Conservation (phyloP, 2,113 vertebrate genomes). For the Boulengeromyrus knoepffleri region DNA sequence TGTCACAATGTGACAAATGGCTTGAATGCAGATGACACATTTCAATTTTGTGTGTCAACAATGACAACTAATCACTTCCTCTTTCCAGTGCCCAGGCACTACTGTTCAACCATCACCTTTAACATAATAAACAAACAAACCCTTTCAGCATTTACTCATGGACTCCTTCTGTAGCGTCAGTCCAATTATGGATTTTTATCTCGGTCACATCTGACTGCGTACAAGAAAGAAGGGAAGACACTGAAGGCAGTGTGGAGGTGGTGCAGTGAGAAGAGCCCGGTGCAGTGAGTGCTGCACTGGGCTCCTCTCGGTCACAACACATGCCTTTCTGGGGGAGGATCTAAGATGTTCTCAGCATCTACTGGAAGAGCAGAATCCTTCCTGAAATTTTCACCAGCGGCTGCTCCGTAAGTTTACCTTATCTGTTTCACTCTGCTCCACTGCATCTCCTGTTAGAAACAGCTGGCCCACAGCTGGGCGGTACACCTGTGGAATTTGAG, state of each 20-base stretch:
- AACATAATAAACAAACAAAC: not conserved
- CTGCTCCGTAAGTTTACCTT: not conserved
- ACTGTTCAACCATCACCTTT: not conserved
- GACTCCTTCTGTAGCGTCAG: not conserved
- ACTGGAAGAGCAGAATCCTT: not conserved
- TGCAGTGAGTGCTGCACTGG: not conserved
- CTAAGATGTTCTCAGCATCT: not conserved
- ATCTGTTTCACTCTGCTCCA: not conserved
- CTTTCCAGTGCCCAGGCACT: not conserved
- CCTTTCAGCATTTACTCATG: not conserved
- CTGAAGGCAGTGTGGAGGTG: not conserved
- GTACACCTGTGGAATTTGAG: not conserved
- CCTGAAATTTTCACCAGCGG: not conserved
- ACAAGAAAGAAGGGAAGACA: not conserved
- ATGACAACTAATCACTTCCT: too few species aligned
- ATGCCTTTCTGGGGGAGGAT: not conserved
- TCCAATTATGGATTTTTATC: not conserved
- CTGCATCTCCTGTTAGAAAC: not conserved
- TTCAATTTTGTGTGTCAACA: too few species aligned
- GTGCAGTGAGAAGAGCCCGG: not conserved
- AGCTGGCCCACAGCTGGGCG: not conserved
- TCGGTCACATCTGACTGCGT: not conserved
- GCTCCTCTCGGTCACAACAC: not conserved
- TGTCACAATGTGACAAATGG: too few species aligned
- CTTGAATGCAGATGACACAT: too few species aligned